These are phyloP conservation scores for Thrips palmi DNA, from an alignment of 1,140 invertebrate genomes.

Conservation along the genomic window DNA sequence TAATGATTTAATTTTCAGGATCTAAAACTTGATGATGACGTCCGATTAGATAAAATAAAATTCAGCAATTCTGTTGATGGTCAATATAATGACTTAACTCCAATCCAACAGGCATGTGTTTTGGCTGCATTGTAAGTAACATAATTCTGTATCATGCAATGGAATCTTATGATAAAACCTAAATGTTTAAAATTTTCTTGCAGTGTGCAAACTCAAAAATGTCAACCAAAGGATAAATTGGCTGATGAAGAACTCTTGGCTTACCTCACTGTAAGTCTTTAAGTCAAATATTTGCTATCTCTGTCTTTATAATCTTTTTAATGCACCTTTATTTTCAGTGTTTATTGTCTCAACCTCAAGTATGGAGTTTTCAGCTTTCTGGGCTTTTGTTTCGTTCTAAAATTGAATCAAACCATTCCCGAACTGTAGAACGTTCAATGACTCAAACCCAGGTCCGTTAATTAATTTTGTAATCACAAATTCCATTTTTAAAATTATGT, in stretches of 20 bases:
- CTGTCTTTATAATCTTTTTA: constrained; percentile 14
- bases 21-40: constrained; percentile 63
- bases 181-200: constrained; percentile 16
- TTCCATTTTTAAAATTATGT: constrained; percentile 4
- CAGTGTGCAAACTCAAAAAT: constrained; percentile 42
- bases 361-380: constrained; percentile 28
- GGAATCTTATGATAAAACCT: constrained; percentile 9
- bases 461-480: neutral
- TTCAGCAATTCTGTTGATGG: constrained; percentile 40
- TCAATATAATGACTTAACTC: constrained; percentile 34
- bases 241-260: constrained; percentile 59
- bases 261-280: constrained; percentile 41
- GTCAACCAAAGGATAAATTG: constrained; percentile 57
- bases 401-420: constrained; percentile 51
- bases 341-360: constrained; percentile 21
- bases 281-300: constrained; percentile 19
- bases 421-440: constrained; percentile 72
- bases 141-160: constrained; percentile 2
- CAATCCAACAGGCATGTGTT: constrained; percentile 60
- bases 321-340: constrained; percentile 16
- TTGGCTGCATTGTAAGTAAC: constrained; percentile 44
- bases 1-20: constrained; percentile 21
- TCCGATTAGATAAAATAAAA: constrained; percentile 55
- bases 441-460: constrained; percentile 34
- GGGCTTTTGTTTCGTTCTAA: constrained; percentile 41